Percentiles rank a stretch among this genome's conserved stretches.
phyloP scores from a whole-genome alignment of 2,888 invertebrate genomes.

The Archaeoteleia sp. region DNA sequence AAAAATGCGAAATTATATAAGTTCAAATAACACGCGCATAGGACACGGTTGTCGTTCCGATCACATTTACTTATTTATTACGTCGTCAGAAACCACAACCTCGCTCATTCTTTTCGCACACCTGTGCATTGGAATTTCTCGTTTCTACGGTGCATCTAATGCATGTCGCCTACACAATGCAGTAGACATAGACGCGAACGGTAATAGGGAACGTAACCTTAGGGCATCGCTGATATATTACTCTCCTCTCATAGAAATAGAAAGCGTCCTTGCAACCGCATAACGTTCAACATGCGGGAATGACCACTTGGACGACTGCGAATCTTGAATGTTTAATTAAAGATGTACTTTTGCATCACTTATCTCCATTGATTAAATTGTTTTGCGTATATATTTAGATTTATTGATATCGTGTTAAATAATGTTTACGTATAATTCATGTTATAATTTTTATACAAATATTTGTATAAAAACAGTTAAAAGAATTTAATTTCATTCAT shows the following conservation, averaged over 20 bases:
- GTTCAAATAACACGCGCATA: conserved; percentile 44
- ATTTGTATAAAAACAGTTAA: too few relatives aligned
- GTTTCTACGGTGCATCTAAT: conserved; percentile 40
- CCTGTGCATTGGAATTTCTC: conserved; percentile 37
- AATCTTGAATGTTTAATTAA: conserved; percentile 17
- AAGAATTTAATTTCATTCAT: too few relatives aligned
- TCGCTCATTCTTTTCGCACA: conserved; percentile 26
- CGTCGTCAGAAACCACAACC: conserved; percentile 42
- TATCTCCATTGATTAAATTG: too few relatives aligned
- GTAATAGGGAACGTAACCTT: conserved; percentile 51
- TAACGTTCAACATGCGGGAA: conserved; percentile 28
- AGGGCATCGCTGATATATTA: conserved; percentile 42
- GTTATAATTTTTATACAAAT: too few relatives aligned
- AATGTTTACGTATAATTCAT: too few relatives aligned
- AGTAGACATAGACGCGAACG: conserved; percentile 31
- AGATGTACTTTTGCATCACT: conserved; percentile 28
- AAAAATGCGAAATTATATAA: conserved; percentile 35
- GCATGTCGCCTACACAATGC: conserved; percentile 45
- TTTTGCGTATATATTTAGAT: too few relatives aligned
- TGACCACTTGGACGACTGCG: conserved; percentile 19
- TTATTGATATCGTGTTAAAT: too few relatives aligned
- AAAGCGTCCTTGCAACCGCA: conserved; percentile 53
- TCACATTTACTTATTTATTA: conserved; percentile 51
- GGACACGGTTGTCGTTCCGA: conserved; percentile 39
- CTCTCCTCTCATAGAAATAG: conserved; percentile 50